A percentile compares a stretch with the other conserved stretches of the same genome.
These are phyloP conservation scores for Drosophila robusta DNA, from an alignment of 2,888 invertebrate species.

Conservation along the genomic window DNA sequence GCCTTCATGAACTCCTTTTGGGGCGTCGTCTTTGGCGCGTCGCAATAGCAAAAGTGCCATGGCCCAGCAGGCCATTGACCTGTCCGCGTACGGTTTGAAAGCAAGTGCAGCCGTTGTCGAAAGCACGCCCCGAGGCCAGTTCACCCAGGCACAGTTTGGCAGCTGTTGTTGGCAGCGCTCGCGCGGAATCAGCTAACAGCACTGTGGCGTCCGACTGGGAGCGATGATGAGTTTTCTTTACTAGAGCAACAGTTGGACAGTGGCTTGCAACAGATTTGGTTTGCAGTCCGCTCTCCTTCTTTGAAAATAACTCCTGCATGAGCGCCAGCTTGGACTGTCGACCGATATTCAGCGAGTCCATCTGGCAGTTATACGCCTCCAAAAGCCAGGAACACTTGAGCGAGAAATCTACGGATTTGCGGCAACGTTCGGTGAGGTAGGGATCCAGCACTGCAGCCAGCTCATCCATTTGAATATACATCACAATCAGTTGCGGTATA, in stretches of 20 bases:
- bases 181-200: conserved; percentile 85
- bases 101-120: conserved; percentile 98
- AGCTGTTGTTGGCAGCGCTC: conserved; percentile 81
- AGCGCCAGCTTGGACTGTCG: conserved; percentile 84
- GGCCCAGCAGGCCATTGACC: conserved; percentile 90
- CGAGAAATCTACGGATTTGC: conserved; percentile 97
- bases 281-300: conserved; percentile 81
- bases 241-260: conserved; percentile 60
- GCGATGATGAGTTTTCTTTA: conserved; percentile 92
- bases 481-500: conserved; percentile 98
- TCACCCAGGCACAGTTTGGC: conserved; percentile 93
- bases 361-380: conserved; percentile 91
- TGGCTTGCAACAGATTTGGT: conserved; percentile 38
- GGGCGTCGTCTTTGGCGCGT: conserved; percentile 92
- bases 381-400: conserved; percentile 98
- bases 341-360: conserved; percentile 77
- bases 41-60: conserved; percentile 92
- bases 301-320: conserved; percentile 85
- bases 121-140: conserved; percentile 96
- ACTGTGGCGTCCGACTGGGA: conserved; percentile 92
- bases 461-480: conserved; percentile 99
- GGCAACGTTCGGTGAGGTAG: conserved; percentile 93
- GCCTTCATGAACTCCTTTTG: conserved; percentile 95
- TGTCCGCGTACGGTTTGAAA: conserved; percentile 93
- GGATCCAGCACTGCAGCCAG: conserved; percentile 97